phyloP scores from a whole-genome alignment of 2,797 vertebrate species.

The Acipenser oxyrinchus region DNA sequence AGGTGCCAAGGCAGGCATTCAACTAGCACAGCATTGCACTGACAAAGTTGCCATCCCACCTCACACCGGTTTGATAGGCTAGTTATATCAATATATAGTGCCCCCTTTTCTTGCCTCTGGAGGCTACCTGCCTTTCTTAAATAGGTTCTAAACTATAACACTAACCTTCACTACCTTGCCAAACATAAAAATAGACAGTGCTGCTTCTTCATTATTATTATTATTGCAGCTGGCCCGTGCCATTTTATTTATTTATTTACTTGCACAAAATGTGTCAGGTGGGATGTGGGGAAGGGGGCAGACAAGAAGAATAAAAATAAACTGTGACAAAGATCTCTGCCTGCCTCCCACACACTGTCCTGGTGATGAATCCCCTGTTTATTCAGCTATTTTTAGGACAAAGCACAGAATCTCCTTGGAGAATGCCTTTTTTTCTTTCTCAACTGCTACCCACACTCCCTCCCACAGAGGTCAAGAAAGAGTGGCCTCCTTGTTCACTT shows the following conservation, averaged over 20 bases:
- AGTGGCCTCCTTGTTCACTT: conserved; percentile 31
- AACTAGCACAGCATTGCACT: conserved; percentile 42
- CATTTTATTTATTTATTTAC: too few species aligned
- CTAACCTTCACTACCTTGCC: too few species aligned
- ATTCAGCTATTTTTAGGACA: conserved; percentile 41
- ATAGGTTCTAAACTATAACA: too few species aligned
- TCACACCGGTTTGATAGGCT: too few species aligned
- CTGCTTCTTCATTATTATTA: too few species aligned
- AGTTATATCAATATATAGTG: too few species aligned
- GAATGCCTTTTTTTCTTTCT: conserved; percentile 38
- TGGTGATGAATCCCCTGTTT: conserved; percentile 36
- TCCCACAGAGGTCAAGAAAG: conserved; percentile 51
- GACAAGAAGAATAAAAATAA: conserved; percentile 22
- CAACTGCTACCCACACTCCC: conserved; percentile 30
- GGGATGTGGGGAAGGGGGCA: conserved; percentile 14
- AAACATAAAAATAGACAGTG: too few species aligned
- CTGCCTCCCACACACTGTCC: conserved; percentile 37
- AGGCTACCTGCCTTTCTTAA: too few species aligned
- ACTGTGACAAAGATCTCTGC: conserved; percentile 13
- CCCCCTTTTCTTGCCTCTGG: too few species aligned
- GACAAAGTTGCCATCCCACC: conserved; percentile 2
- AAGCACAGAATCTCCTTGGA: conserved; percentile 35
- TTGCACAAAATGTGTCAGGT: background rate
- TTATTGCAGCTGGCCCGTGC: too few species aligned
- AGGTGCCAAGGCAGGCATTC: conserved; percentile 38